A percentile compares a stretch with the other conserved stretches of the same genome.
phyloP scores from a whole-genome alignment of 2,888 invertebrate species.

The Spatulosminthurus flaviceps region DNA sequence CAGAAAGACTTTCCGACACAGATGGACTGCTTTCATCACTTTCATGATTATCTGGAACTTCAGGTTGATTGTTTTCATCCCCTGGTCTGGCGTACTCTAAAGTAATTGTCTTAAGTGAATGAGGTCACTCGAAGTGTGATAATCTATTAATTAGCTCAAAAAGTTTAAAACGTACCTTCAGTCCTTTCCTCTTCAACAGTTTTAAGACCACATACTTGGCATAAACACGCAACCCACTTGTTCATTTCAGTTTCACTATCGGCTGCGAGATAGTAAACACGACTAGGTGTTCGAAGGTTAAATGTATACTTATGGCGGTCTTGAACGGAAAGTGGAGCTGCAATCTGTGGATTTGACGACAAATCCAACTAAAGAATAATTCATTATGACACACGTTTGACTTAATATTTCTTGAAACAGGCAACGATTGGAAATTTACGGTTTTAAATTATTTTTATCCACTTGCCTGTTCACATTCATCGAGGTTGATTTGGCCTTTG shows the following conservation, averaged over 20 bases:
- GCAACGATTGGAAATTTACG: neutral
- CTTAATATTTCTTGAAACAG: neutral
- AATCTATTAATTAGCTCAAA: too few relatives aligned
- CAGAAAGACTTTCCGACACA: slow-evolving; percentile 69
- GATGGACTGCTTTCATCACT: slow-evolving; percentile 63
- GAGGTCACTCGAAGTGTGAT: neutral
- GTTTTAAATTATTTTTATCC: neutral
- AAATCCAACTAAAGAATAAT: slow-evolving; percentile 35
- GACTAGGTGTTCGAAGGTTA: slow-evolving; percentile 85
- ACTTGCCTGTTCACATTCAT: slow-evolving; percentile 93
- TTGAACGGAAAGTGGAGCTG: slow-evolving; percentile 53
- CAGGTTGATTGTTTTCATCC: slow-evolving; percentile 36
- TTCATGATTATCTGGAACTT: slow-evolving; percentile 50
- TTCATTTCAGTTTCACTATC: slow-evolving; percentile 93
- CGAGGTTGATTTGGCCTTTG: slow-evolving; percentile 91
- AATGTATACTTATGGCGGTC: slow-evolving; percentile 82
- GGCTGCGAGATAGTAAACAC: slow-evolving; percentile 91
- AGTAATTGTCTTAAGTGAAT: slow-evolving; percentile 9
- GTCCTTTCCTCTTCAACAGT: slow-evolving; percentile 55
- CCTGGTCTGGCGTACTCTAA: slow-evolving; percentile 35
- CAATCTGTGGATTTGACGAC: slow-evolving; percentile 29
- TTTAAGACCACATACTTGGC: slow-evolving; percentile 69
- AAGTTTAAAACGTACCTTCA: slow-evolving; percentile 42
- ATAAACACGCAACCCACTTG: slow-evolving; percentile 93
- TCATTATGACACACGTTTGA: slow-evolving; percentile 15